A percentile compares a stretch with the other conserved stretches of the same genome.
phyloP scores from a whole-genome alignment of 1,140 invertebrate species.

The Drosophila kanapiae region DNA sequence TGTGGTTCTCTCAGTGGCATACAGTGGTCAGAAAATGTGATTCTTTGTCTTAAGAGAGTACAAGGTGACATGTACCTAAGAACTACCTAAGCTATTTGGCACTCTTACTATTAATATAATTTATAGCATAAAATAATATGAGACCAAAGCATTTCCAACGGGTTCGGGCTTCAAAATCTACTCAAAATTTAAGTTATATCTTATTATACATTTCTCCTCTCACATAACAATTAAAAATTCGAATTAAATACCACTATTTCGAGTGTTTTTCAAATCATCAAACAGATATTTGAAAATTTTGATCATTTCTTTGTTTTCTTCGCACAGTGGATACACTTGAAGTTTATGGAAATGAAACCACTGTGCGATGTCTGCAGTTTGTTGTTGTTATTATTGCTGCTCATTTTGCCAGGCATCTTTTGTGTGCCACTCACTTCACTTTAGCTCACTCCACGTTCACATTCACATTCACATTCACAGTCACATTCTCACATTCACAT shows the following conservation, averaged over 20 bases:
- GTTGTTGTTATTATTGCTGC: slow-evolving; percentile 11
- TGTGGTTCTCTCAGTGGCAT: slow-evolving; percentile 29
- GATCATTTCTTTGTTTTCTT: background rate
- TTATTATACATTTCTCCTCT: too few species aligned
- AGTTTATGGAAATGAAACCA: background rate
- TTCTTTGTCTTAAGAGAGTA: background rate
- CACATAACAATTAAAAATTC: too few species aligned
- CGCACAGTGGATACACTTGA: background rate
- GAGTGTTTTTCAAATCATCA: too few species aligned
- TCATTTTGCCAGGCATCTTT: slow-evolving; percentile 46
- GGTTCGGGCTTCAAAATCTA: too few species aligned
- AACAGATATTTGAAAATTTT: background rate
- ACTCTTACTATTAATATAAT: too few species aligned
- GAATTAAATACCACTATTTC: too few species aligned
- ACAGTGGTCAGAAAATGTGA: slow-evolving; percentile 1
- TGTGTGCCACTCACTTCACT: slow-evolving; percentile 50
- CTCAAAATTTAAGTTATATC: too few species aligned
- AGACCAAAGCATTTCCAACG: too few species aligned
- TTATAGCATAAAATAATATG: too few species aligned
- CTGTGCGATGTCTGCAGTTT: slow-evolving; percentile 13
- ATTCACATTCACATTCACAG: background rate
- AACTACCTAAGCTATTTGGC: too few species aligned
- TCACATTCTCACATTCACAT: slow-evolving; percentile 6
- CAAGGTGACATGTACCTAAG: background rate
- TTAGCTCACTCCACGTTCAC: slow-evolving; percentile 9